phyloP scores from a whole-genome alignment of 2,888 invertebrate species.

The Ectobius pallidus region DNA sequence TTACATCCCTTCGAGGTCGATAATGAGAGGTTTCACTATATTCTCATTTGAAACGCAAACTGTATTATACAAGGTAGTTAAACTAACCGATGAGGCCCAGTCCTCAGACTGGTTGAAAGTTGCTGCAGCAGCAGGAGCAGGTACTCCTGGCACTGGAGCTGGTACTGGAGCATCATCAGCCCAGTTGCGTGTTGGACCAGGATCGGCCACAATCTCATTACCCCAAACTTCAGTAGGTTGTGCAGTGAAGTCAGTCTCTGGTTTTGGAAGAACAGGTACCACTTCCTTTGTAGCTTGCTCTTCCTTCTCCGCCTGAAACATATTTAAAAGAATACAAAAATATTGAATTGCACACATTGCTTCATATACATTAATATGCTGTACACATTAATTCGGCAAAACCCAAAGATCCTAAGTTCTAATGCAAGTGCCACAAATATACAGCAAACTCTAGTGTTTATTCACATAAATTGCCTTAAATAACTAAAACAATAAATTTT shows the following conservation, averaged over 20 bases:
- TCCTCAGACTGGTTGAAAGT: constrained; percentile 50
- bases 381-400: no score
- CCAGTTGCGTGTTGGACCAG: constrained; percentile 50
- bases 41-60: neutral
- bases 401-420: no score
- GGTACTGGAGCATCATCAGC: constrained; percentile 46
- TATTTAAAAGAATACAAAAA: no score
- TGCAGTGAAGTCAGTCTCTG: constrained; percentile 57
- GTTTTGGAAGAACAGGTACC: constrained; percentile 56
- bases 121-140: constrained; percentile 49
- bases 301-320: constrained; percentile 82
- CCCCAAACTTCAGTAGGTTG: constrained; percentile 59
- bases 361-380: no score
- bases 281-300: constrained; percentile 89
- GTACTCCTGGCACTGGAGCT: constrained; percentile 52
- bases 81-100: constrained; percentile 54
- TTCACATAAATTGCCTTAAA: no score
- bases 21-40: neutral
- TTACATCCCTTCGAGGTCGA: no score
- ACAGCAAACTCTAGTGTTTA: no score
- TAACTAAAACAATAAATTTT: no score
- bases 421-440: no score
- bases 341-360: no score
- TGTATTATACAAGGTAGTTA: neutral
- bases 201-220: constrained; percentile 56